Evolutionary conservation across 1,140 invertebrate genomes (phyloP), one percentile per base, ranked within the genome.

Genomic region (Asobara japonica): DNA sequence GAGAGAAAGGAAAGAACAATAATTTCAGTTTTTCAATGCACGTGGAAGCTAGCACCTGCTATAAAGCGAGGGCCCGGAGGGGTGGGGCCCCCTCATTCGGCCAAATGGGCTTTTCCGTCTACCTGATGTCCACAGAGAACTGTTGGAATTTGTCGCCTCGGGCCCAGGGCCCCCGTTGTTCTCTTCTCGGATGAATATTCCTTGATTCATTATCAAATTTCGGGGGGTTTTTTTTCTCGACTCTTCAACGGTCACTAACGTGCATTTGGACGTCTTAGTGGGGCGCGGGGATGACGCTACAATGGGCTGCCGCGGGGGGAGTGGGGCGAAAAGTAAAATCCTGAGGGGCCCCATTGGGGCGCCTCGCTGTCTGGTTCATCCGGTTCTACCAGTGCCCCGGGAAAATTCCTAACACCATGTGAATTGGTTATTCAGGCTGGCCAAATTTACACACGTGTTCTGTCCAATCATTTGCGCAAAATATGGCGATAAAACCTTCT

Each of bases 281-380:
- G 22, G 31, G 27, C 27, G 30, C n/a, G n/a, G n/a, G 29, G 61
- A 64, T 64, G n/a, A 33, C 6, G 27, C 16, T 36, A 30, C 61
- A 64, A 30, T 65, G 65, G 16, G 13, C 38, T 29, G 11, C 16
- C 25, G 29, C 51, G 38, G 65, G 30, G 29, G 38, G 30, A 31
- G 33, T 31, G 25, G 18, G 20, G 56, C 51, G 30, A 65, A 51
- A 74, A 75, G 72, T 65, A 65, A 48, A 72, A 38, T 69, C 67
- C 69, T 31, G 31, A 65, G 76, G 78, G 79, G 76, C 36, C 72
- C 45, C 60, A 33, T 36, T 76, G 74, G n/a, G 83, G 82, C 82
- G 84, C 80, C 82, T 75, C 78, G 77, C 81, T 82, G 83, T 84
- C 84, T 85, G 80, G 76, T 83, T 79, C 69, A 75, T 79, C 78